Percentiles rank a stretch among this genome's conserved stretches.
These are phyloP conservation scores for Hydractinia symbiolongicarpus DNA, from an alignment of 30 jellyfish, hydroid and myxozoan genomes.

Conservation along the genomic window DNA sequence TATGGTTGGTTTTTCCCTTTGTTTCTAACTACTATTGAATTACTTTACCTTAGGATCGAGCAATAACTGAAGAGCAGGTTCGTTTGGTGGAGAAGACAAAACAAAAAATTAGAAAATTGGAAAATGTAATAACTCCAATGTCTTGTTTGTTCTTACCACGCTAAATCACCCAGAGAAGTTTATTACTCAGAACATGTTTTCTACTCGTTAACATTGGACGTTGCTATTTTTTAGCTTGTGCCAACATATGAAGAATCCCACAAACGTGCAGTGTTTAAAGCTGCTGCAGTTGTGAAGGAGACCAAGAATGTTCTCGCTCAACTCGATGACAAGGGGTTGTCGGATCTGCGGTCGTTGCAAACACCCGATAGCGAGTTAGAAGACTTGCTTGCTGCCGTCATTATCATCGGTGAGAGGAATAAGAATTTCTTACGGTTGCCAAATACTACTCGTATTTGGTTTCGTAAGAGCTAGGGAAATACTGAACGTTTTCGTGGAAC, in stretches of 20 bases:
- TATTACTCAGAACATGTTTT: not conserved
- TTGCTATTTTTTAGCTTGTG: conserved; percentile 35
- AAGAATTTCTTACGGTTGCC: too few species aligned
- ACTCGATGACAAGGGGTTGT: conserved; percentile 58
- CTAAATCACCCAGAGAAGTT: not conserved
- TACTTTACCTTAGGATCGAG: conserved; percentile 44
- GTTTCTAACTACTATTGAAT: too few species aligned
- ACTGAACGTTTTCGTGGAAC: too few species aligned
- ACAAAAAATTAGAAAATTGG: conserved; percentile 47
- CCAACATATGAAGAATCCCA: conserved; percentile 83
- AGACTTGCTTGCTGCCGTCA: conserved; percentile 70
- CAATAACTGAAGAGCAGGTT: conserved; percentile 77
- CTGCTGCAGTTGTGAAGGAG: conserved; percentile 83
- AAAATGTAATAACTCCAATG: conserved; percentile 23
- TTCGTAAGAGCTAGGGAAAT: too few species aligned
- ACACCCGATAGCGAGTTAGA: conserved; percentile 75
- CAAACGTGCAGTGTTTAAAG: conserved; percentile 80
- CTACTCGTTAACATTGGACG: not conserved
- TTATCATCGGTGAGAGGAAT: conserved; percentile 51
- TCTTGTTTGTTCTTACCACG: not conserved
- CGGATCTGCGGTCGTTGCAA: conserved; percentile 69
- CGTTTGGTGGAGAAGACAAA: conserved; percentile 60
- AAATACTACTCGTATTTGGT: too few species aligned
- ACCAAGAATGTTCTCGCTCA: conserved; percentile 48
- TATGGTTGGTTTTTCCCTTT: too few species aligned